These are phyloP conservation scores for Bombus consobrinus DNA, from an alignment of 1,140 invertebrate species.

Conservation along the genomic window DNA sequence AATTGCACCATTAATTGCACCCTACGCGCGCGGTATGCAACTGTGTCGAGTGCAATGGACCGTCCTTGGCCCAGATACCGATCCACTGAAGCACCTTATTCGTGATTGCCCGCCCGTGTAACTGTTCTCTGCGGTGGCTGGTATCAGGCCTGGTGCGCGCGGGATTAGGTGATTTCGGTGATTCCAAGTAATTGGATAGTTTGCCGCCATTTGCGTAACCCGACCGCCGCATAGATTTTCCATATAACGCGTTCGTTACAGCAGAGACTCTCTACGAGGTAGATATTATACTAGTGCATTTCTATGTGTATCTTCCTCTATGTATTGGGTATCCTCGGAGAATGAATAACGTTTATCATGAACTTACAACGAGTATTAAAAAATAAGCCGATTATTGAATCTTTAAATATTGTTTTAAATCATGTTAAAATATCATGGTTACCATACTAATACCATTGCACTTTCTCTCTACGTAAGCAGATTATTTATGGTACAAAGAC, in stretches of 20 bases:
- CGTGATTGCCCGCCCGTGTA: conserved; percentile 7
- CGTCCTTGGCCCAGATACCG: conserved; percentile 68
- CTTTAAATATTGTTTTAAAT: too few relatives aligned
- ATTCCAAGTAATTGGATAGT: conserved; percentile 37
- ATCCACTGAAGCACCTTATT: conserved; percentile 38
- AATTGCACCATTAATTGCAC: conserved; percentile 69
- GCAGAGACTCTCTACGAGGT: too few relatives aligned
- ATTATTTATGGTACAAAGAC: not conserved
- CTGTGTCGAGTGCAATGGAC: conserved; percentile 64
- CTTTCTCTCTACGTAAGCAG: not conserved
- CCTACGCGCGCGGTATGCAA: conserved; percentile 59
- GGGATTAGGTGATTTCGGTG: conserved; percentile 19
- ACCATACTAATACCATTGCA: not conserved
- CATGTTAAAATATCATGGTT: not conserved
- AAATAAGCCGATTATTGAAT: too few relatives aligned
- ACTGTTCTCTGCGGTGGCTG: conserved; percentile 4
- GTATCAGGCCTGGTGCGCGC: not conserved
- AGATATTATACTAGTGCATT: too few relatives aligned
- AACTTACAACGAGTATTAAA: too few relatives aligned
- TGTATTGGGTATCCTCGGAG: too few relatives aligned
- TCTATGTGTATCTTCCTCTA: not conserved
- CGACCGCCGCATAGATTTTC: not conserved
- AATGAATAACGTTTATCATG: too few relatives aligned
- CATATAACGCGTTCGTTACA: not conserved
- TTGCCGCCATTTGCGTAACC: not conserved